These are phyloP conservation scores for Muscina levida DNA, from an alignment of 2,888 invertebrate species.

Conservation along the genomic window DNA sequence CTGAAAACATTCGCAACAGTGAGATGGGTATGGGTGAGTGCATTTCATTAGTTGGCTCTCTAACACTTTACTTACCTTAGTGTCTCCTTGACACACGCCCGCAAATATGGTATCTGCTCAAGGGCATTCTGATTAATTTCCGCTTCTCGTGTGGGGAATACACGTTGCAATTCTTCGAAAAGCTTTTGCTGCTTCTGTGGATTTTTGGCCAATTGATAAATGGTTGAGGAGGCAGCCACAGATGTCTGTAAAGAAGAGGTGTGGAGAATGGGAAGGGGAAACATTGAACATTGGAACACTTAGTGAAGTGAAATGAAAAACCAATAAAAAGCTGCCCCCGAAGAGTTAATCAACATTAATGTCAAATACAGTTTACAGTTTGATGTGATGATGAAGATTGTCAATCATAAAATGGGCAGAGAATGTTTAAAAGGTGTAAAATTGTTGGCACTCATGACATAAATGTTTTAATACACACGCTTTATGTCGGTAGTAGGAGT, in stretches of 20 bases:
- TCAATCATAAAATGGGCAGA: too few relatives aligned
- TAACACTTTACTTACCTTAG: conserved; percentile 81
- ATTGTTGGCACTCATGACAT: too few relatives aligned
- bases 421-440: too few relatives aligned
- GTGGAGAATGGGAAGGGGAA: too few relatives aligned
- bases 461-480: too few relatives aligned
- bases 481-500: too few relatives aligned
- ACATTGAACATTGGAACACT: background rate
- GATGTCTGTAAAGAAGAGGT: conserved; percentile 83
- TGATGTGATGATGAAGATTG: too few relatives aligned
- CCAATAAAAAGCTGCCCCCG: too few relatives aligned
- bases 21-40: too few relatives aligned
- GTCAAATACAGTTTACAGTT: too few relatives aligned
- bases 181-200: conserved; percentile 84
- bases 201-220: conserved; percentile 88
- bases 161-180: conserved; percentile 83
- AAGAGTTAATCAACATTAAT: too few relatives aligned
- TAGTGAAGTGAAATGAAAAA: background rate
- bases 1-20: conserved; percentile 77
- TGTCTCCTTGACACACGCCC: conserved; percentile 89
- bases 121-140: conserved; percentile 83
- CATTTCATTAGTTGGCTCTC: background rate
- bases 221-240: conserved; percentile 86
- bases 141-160: conserved; percentile 82
- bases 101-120: conserved; percentile 85